These are phyloP conservation scores for Hyppa rectilinea DNA, from an alignment of 2,888 invertebrate species.

Conservation along the genomic window DNA sequence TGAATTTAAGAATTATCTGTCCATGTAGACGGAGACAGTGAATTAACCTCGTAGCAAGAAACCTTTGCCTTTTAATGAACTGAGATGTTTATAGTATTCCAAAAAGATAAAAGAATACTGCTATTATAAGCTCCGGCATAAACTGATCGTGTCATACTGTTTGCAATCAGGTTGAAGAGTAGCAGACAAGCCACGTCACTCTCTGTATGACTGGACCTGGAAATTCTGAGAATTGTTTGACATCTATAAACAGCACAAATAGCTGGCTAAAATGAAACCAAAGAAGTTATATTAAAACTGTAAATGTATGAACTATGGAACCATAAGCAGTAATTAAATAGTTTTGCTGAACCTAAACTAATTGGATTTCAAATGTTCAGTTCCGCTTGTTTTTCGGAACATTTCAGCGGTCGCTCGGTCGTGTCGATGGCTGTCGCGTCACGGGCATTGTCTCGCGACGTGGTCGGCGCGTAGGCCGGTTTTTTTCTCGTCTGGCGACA, in stretches of 20 bases:
- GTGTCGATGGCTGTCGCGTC: conserved; percentile 67
- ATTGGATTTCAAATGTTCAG: conserved; percentile 20
- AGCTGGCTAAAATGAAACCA: not conserved
- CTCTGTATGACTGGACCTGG: not conserved
- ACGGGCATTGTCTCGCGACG: conserved; percentile 75
- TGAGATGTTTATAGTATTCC: not conserved
- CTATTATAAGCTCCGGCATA: no score
- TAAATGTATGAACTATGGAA: conserved; percentile 12
- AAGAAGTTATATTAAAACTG: not conserved
- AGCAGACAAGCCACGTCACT: not conserved
- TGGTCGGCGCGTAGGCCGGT: conserved; percentile 78
- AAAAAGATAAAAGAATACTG: not conserved
- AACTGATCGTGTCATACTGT: not conserved
- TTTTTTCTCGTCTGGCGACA: conserved; percentile 83
- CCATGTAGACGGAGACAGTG: not conserved
- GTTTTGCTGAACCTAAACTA: not conserved
- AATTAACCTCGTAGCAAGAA: not conserved
- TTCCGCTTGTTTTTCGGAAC: conserved; percentile 42
- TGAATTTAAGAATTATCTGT: no score
- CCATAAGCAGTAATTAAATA: conserved; percentile 16
- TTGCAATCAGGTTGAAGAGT: not conserved
- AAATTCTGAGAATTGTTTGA: not conserved
- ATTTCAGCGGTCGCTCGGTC: conserved; percentile 22
- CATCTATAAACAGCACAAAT: not conserved
- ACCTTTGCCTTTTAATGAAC: not conserved